phyloP scores from a whole-genome alignment of 2,888 invertebrate genomes.

The Drosophila niveifrons region DNA sequence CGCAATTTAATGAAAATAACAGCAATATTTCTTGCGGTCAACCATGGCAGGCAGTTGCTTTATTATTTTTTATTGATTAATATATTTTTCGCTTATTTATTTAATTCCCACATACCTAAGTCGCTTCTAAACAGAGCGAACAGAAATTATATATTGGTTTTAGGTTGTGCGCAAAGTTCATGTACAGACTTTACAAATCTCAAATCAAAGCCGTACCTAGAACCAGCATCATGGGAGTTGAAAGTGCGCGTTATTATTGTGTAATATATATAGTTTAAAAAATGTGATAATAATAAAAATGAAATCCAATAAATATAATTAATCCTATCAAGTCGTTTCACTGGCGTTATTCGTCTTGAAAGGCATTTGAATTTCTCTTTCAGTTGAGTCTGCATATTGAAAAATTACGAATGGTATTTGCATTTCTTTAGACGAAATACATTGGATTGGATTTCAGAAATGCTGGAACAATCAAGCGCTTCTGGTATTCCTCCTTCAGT shows the following conservation, averaged over 20 bases:
- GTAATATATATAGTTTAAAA: conserved; percentile 56
- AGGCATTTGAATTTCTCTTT: not conserved
- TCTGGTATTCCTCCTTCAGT: conserved; percentile 86
- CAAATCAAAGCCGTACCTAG: conserved; percentile 19
- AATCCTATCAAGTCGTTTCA: not conserved
- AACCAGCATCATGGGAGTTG: conserved; percentile 24
- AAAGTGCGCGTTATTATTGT: conserved; percentile 25
- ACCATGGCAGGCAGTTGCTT: conserved; percentile 42
- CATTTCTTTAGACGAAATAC: conserved; percentile 88
- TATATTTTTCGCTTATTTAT: conserved; percentile 28
- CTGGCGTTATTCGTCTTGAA: not conserved
- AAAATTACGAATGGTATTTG: not conserved
- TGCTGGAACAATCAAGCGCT: conserved; percentile 86
- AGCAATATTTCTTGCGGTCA: conserved; percentile 23
- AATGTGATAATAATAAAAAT: conserved; percentile 62
- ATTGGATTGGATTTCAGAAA: conserved; percentile 88
- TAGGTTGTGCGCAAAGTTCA: conserved; percentile 17
- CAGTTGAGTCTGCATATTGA: not conserved
- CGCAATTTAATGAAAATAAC: conserved; percentile 16
- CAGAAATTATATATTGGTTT: not conserved
- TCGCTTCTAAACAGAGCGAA: conserved; percentile 27
- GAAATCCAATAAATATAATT: conserved; percentile 31
- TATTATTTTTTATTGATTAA: conserved; percentile 29
- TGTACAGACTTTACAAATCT: conserved; percentile 22
- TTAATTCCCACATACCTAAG: conserved; percentile 22